Conservation (phyloP, 2,113 vertebrate species). For the Lophura nycthemera region DNA sequence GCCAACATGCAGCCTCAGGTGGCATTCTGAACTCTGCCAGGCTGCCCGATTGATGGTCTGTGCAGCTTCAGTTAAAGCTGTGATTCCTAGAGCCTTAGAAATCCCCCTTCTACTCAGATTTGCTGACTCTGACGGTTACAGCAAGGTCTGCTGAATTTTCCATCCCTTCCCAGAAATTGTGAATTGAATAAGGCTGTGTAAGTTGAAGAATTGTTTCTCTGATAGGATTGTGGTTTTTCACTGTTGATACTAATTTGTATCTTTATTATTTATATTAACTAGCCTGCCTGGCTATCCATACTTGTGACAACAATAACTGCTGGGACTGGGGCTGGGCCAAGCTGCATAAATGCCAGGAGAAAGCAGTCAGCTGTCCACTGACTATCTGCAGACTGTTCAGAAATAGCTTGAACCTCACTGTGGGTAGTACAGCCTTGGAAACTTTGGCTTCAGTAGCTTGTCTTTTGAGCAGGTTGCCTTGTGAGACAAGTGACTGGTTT, state of each 20-base stretch:
- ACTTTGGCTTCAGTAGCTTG: rapidly evolving
- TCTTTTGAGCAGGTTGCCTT: background rate
- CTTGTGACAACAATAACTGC: background rate
- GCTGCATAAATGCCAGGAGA: background rate
- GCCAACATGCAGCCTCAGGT: background rate
- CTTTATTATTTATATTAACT: constrained; percentile 49
- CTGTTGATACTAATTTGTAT: constrained; percentile 35
- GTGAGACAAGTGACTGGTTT: background rate
- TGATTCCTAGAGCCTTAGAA: background rate
- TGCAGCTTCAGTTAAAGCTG: rapidly evolving
- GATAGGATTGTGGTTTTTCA: constrained; percentile 58
- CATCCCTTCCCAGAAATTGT: constrained; percentile 41
- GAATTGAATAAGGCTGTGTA: constrained; percentile 45
- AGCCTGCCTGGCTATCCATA: background rate
- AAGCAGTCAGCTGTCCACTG: background rate
- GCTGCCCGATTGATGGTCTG: background rate
- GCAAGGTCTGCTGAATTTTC: constrained; percentile 34
- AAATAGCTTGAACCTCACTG: background rate
- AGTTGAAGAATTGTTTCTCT: constrained; percentile 50
- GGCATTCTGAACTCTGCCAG: background rate
- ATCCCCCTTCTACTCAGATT: background rate
- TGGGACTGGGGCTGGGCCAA: background rate
- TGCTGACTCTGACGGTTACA: background rate
- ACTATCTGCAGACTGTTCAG: background rate
- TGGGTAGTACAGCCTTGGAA: background rate